Conservation (phyloP, 2,113 vertebrate species). For the Paramisgurnus dabryanus region DNA sequence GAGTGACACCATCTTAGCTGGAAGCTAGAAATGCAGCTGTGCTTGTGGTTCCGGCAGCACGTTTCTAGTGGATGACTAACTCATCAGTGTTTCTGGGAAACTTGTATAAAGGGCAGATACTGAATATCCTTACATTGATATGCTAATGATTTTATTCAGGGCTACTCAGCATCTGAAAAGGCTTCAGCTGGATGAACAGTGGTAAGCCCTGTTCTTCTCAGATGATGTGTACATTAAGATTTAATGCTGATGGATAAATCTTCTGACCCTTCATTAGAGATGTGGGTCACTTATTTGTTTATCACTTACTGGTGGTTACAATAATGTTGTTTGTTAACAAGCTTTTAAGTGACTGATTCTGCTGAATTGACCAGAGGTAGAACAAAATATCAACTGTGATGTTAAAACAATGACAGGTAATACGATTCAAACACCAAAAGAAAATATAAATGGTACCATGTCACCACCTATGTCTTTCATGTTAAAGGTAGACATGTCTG, state of each 20-base stretch:
- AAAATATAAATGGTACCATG: background rate
- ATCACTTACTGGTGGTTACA: background rate
- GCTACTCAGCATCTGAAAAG: conserved; percentile 25
- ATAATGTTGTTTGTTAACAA: background rate
- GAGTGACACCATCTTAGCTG: conserved; percentile 58
- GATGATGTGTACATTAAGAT: conserved; percentile 19
- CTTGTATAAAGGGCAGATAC: background rate
- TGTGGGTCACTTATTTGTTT: background rate
- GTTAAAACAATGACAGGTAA: conserved; percentile 9
- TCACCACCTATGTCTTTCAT: background rate
- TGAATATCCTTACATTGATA: conserved; percentile 27
- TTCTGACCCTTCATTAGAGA: background rate
- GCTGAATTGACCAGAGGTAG: background rate
- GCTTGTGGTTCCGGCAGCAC: conserved; percentile 14
- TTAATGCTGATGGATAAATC: background rate
- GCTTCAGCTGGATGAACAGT: background rate
- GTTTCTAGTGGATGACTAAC: conserved; percentile 1
- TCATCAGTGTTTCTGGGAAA: conserved; percentile 31
- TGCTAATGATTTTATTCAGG: background rate
- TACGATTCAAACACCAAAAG: background rate
- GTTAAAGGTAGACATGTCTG: background rate
- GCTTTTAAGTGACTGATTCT: background rate
- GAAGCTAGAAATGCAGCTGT: conserved; percentile 62
- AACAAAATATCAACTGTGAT: background rate
- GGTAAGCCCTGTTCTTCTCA: background rate